Evolutionary conservation across 35 echinoderm and acorn worm genomes (phyloP).

Genomic region (Patiria miniata): DNA sequence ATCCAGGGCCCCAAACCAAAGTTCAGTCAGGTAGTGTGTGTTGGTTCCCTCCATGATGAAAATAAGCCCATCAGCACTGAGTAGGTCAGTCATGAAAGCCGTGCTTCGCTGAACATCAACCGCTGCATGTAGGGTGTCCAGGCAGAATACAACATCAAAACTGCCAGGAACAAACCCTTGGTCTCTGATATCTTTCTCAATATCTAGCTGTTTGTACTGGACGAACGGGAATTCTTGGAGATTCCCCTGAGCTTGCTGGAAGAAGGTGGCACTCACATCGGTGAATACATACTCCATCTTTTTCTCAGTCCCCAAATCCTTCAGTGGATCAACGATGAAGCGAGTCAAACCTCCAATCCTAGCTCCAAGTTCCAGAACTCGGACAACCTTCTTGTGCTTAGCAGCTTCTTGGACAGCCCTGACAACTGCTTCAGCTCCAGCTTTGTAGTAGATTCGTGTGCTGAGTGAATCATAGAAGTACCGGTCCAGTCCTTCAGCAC

Average conservation of each 20-base stretch:
- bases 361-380: conserved; percentile 88
- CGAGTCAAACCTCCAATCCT: conserved; percentile 91
- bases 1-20: conserved; percentile 81
- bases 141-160: conserved; percentile 79
- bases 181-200: conserved; percentile 77
- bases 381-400: conserved; percentile 68
- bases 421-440: conserved; percentile 69
- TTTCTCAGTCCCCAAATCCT: conserved; percentile 61
- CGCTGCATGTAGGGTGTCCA: conserved; percentile 92
- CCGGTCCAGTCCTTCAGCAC: conserved; percentile 71
- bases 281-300: conserved; percentile 97
- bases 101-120: conserved; percentile 65
- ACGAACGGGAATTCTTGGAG: conserved; percentile 65
- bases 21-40: conserved; percentile 71
- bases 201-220: conserved; percentile 95
- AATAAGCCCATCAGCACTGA: conserved; percentile 75
- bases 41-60: conserved; percentile 83
- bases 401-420: conserved; percentile 70
- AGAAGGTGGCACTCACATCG: conserved; percentile 92
- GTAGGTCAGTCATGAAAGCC: conserved; percentile 71
- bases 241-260: conserved; percentile 73
- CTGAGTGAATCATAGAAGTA: conserved; percentile 93
- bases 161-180: conserved; percentile 89
- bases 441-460: conserved; percentile 83
- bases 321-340: conserved; percentile 73